Conservation (phyloP, 2,113 vertebrate species). For the Choloepus hoffmanni region DNA sequence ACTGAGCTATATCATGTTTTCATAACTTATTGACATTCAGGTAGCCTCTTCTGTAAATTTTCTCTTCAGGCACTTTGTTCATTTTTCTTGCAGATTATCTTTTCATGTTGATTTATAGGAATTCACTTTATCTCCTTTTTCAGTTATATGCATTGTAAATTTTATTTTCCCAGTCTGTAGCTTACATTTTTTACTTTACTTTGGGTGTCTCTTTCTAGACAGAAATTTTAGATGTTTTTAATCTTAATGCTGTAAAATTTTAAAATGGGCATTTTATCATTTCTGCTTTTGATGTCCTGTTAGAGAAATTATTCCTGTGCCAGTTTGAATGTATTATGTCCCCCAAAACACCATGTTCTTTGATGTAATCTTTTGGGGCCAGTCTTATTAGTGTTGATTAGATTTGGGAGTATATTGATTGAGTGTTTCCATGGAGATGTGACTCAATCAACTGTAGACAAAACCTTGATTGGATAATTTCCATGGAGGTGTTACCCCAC, state of each 20-base stretch:
- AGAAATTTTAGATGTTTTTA: neutral
- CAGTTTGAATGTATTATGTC: too few species aligned
- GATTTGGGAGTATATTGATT: too few species aligned
- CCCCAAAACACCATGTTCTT: too few species aligned
- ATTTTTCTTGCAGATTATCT: neutral
- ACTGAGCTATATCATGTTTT: neutral
- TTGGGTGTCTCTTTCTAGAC: neutral
- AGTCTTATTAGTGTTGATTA: too few species aligned
- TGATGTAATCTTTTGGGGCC: too few species aligned
- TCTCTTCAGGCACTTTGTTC: neutral
- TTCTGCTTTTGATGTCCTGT: neutral
- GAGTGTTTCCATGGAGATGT: too few species aligned
- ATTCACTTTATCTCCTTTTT: neutral
- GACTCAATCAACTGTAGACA: too few species aligned
- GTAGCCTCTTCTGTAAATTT: neutral
- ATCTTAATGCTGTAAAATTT: neutral
- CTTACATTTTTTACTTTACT: neutral
- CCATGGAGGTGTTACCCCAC: too few species aligned
- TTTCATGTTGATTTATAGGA: neutral
- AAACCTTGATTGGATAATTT: too few species aligned
- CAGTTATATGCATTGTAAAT: neutral
- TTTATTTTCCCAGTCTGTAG: neutral
- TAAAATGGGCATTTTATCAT: neutral
- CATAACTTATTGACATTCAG: neutral
- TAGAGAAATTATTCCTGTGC: neutral